These are phyloP conservation scores for Euplagia quadripunctaria DNA, from an alignment of 2,888 invertebrate genomes.

Conservation along the genomic window DNA sequence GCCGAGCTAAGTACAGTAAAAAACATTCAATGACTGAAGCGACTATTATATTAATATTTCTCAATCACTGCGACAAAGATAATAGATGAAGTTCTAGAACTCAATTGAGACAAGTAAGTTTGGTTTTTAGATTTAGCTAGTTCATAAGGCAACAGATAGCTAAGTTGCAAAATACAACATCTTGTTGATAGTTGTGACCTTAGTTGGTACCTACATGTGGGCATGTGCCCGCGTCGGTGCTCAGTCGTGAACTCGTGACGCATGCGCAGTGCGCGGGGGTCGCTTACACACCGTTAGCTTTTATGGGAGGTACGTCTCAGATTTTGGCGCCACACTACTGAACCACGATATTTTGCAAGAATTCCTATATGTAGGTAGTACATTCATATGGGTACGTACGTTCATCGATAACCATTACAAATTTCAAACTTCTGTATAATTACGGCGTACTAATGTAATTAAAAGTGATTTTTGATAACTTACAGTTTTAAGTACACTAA, in stretches of 20 bases:
- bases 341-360: background rate
- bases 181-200: background rate
- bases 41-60: background rate
- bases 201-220: background rate
- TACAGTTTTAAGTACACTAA: background rate
- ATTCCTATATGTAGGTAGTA: background rate
- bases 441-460: background rate
- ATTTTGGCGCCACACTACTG: constrained; percentile 61
- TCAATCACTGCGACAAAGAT: background rate
- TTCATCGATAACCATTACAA: too few relatives aligned
- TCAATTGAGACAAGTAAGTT: background rate
- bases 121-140: background rate
- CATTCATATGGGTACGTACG: background rate
- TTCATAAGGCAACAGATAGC: background rate
- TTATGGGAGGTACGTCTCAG: constrained; percentile 51
- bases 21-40: background rate
- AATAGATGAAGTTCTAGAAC: background rate
- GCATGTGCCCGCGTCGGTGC: constrained; percentile 7
- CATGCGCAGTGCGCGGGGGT: constrained; percentile 33
- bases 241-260: constrained; percentile 30
- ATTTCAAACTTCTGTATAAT: too few relatives aligned
- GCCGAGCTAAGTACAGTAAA: background rate
- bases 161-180: background rate
- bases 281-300: constrained; percentile 54
- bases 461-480: background rate